Base-by-base conservation (phyloP, 2,888 invertebrate genomes). In the Leptopilina myrica region DNA sequence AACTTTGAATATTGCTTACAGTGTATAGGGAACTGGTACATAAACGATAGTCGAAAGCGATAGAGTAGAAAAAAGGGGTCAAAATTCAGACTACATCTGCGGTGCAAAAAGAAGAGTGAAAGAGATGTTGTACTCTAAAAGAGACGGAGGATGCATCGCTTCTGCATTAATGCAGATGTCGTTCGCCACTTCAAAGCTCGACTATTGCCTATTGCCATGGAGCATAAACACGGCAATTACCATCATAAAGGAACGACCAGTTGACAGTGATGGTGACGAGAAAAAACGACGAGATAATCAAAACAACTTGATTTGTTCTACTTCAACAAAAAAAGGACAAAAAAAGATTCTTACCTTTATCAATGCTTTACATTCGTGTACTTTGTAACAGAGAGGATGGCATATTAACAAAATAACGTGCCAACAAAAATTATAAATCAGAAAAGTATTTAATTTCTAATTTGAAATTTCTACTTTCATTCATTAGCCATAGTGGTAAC, bases 201-300 rank as follows among this genome's bases (percentile, higher is more conserved):
- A 81, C 82, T 81, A 85, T 84, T 84, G 83, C 84, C 43, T 83
- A 82, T 81, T 83, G 82, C 82, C 84, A 85, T 84, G 84, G 81
- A 85, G 86, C 86, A 88, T 87, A 88, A 88, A 89, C 87, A 87
- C 85, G 85, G 85, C 86, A 87, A 89, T 89, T 88, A 89, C 87
- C 88, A 88, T 88, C 83, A 86, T 85, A 88, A 88, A 88, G 87
- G 86, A n/a, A 43, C 43, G 33, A 33, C 49, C 33, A 56, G 69
- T 49, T 7, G 9, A 69, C 53, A 26, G n/a, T 3, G 49, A 49
- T 43, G 67, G 76, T 76, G 43, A 49, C 73, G n/a, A 65, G 40
- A 40, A 78, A 76, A 80, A 79, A 75, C 79, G 79, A 81, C 64
- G 79, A 56, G n/a, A 40, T 40, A 12, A 20, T 12, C 3, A 15